Percentiles rank a stretch among this genome's conserved stretches.
These are phyloP conservation scores for Ichneumoninae sp. DNA, from an alignment of 2,888 invertebrate species.

Conservation along the genomic window DNA sequence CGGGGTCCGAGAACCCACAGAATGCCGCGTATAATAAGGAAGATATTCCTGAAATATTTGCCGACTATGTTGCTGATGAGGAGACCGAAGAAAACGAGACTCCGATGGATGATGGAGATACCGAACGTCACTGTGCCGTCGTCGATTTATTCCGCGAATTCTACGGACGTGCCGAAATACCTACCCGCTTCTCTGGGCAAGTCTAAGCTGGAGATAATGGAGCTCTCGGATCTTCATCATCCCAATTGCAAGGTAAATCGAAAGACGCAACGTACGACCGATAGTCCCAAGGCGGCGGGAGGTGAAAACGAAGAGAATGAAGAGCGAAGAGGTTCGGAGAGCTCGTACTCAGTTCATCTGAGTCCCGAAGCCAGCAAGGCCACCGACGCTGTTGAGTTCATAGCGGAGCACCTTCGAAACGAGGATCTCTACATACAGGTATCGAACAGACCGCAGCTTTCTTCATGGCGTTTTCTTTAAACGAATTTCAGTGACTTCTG, in stretches of 20 bases:
- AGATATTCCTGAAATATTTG: conserved; percentile 97
- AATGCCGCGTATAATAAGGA: conserved; percentile 94
- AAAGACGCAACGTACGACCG: conserved; percentile 88
- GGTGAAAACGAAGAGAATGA: conserved; percentile 87
- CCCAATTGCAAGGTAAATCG: conserved; percentile 98
- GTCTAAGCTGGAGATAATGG: conserved; percentile 95
- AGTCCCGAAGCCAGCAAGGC: conserved; percentile 98
- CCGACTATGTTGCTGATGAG: conserved; percentile 98
- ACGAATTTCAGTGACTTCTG: no score
- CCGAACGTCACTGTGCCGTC: conserved; percentile 95
- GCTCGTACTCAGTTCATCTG: conserved; percentile 94
- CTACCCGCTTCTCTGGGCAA: conserved; percentile 80
- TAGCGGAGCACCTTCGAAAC: conserved; percentile 98
- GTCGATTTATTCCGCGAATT: conserved; percentile 92
- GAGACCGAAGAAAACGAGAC: conserved; percentile 96
- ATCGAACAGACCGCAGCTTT: conserved; percentile 56
- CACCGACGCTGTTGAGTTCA: conserved; percentile 99
- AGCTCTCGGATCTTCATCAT: conserved; percentile 96
- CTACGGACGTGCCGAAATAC: conserved; percentile 94
- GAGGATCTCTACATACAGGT: conserved; percentile 99
- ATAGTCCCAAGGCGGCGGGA: conserved; percentile 86
- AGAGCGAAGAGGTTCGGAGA: conserved; percentile 94
- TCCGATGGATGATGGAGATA: conserved; percentile 99
- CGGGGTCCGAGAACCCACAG: conserved; percentile 98
- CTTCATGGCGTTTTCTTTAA: neutral